Evolutionary conservation across 2,113 vertebrate species (phyloP), one percentile per base, ranked within the genome.

Genomic region (Otolemur garnettii): DNA sequence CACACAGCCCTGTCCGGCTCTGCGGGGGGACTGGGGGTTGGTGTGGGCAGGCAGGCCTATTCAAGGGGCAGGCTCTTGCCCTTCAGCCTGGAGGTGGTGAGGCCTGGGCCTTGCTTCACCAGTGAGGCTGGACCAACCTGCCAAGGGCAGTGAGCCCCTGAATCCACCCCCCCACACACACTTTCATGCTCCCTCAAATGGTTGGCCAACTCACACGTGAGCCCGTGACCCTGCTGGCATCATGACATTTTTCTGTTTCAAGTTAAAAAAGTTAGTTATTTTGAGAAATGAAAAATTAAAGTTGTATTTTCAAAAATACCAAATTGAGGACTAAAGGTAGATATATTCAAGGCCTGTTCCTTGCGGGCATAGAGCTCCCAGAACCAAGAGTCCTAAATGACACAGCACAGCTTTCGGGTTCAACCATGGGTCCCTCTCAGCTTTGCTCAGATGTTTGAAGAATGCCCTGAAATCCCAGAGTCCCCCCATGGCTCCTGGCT

Each of bases 261-360:
- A 68, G 33, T 71, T 81, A 78, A 72, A 91, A 94, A 95, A 81
- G 26, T 57, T 86, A 35, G 10, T 57, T 68, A 79, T 64, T 75
- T 14, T 5, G 55, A 95, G 64, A 77, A 53, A n/a, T 5, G 28
- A 78, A 45, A 66, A 92, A 60, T 55, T 53, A 24, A 59, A 72
- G n/a, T 55, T 28, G 6, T 24, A 28, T 69, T 60, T 53, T 9
- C 35, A 79, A 88, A 75, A 66, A 5, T 35, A 35, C 21, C 72
- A 8, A n/a, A 15, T 0, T 7, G 45, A 57, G 12, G 59, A 24
- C 71, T 38, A 14, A 77, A 4, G 0, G 2, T 64, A 68, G 24
- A 24, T 15, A 1, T 22, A 13, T 21, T 24, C 0, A 5, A 7
- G 13, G 38, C n/a, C 42, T 35, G 35, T 18, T 35, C 42, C n/a